Base-by-base conservation (phyloP, 1,140 invertebrate species). In the Diorhabda carinulata region DNA sequence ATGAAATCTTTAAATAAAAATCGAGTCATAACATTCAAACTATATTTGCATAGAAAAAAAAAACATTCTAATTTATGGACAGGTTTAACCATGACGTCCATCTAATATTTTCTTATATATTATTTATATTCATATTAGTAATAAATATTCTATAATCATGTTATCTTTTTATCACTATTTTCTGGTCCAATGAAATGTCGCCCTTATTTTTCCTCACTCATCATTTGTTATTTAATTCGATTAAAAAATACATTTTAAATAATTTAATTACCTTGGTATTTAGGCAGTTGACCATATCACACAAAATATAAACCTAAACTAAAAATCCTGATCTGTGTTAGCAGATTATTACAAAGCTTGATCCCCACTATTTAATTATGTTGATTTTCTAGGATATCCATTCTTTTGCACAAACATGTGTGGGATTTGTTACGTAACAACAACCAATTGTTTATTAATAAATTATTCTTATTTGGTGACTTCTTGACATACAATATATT, bases 231-330 rank as follows among this genome's bases (percentile, higher is more conserved):
- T 8, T 52, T 4, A 52, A 2, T 6, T 8, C n/a, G n/a, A 52
- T 52, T 4, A 52, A 52, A 9, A 6, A 52, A 8, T 3, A 2
- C 47, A 6, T 8, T 8, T 52, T 3, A 52, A 52, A 3, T 52
- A 52, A 10, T 40, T 61, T 61, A 40, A 61, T 4, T 10, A 57
- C n/a, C 3, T 0, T 57, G n/a, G 25, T 8, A 25, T 8, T 43
- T 41, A 4, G 41, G 25, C 25, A 61, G 59, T 61, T 43, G 25
- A 61, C 25, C 41, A 40, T 61, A 61, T 61, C 59, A 61, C 59
- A 61, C 10, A 41, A 61, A 61, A 61, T 40, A 10, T 43, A 41
- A 61, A 41, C 59, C 5, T 40, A 40, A 61, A 61, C 59, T 61
- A 40, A 43, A 4, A 25, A 10, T 43, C 25, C 40, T 61, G 41